These are phyloP conservation scores for Battus philenor DNA, from an alignment of 1,140 invertebrate species.

Conservation along the genomic window DNA sequence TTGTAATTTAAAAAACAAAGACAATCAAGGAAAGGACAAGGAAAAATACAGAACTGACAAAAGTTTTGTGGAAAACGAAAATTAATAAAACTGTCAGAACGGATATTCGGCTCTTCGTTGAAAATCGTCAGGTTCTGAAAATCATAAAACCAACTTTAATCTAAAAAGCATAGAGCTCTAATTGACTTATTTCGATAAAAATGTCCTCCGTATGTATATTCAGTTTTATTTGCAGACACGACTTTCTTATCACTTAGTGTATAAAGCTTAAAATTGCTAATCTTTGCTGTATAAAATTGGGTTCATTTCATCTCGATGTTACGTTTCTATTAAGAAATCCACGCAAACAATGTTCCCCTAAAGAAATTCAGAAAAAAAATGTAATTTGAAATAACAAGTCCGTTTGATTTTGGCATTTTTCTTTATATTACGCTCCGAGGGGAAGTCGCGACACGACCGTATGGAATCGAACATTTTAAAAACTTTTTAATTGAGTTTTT, in stretches of 20 bases:
- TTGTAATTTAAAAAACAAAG: slow-evolving; percentile 21
- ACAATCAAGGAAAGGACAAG: slow-evolving; percentile 25
- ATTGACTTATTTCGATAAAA: neutral
- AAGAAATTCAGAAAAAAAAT: slow-evolving; percentile 46
- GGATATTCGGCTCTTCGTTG: slow-evolving; percentile 22
- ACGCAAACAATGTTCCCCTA: slow-evolving; percentile 43
- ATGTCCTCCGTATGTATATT: neutral
- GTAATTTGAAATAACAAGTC: slow-evolving; percentile 57
- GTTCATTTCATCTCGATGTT: slow-evolving; percentile 32
- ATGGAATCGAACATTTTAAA: neutral
- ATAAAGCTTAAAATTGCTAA: slow-evolving; percentile 29
- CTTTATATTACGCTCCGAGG: slow-evolving; percentile 4
- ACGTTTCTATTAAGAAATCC: slow-evolving; percentile 56
- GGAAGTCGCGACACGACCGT: neutral
- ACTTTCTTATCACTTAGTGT: slow-evolving; percentile 13
- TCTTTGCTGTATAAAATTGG: slow-evolving; percentile 18
- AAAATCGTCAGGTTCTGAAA: too few species aligned
- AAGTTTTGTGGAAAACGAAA: slow-evolving; percentile 39
- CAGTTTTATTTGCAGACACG: neutral
- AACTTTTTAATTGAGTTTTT: too few species aligned
- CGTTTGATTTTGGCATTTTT: slow-evolving; percentile 33
- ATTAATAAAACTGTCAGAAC: slow-evolving; percentile 51
- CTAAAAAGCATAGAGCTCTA: too few species aligned
- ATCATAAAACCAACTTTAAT: too few species aligned
- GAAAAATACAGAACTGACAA: slow-evolving; percentile 29